phyloP scores from a whole-genome alignment of 2,888 invertebrate species.

The Norana najaformis region DNA sequence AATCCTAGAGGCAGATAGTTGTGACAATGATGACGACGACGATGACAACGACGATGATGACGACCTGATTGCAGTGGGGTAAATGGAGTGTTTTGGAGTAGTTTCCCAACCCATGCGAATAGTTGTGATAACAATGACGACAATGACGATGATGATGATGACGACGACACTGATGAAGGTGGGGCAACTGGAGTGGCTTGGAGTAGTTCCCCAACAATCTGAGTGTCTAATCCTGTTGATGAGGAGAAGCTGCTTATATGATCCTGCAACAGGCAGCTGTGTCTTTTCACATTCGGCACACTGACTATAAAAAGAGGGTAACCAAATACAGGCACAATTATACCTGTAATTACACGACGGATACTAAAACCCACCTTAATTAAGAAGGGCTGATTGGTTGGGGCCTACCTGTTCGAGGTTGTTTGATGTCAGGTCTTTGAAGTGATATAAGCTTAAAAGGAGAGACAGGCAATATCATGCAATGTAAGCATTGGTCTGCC shows the following conservation, averaged over 20 bases:
- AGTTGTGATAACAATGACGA: neutral
- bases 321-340: slow-evolving; percentile 13
- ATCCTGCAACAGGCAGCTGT: neutral
- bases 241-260: neutral
- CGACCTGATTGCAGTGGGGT: too few relatives aligned
- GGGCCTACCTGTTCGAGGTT: neutral
- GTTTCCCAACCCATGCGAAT: neutral
- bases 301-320: neutral
- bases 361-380: neutral
- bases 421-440: slow-evolving; percentile 20
- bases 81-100: neutral
- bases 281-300: neutral
- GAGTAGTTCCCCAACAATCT: neutral
- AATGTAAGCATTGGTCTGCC: neutral
- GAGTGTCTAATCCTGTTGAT: neutral
- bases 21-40: neutral
- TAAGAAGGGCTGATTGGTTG: slow-evolving; percentile 14
- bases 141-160: neutral
- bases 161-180: neutral
- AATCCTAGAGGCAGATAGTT: neutral
- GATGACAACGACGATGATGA: neutral
- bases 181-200: neutral
- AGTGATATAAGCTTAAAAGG: neutral
- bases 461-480: neutral
- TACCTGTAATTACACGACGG: neutral